phyloP scores from a whole-genome alignment of 2,888 invertebrate genomes.

The Crepidodera aurea region DNA sequence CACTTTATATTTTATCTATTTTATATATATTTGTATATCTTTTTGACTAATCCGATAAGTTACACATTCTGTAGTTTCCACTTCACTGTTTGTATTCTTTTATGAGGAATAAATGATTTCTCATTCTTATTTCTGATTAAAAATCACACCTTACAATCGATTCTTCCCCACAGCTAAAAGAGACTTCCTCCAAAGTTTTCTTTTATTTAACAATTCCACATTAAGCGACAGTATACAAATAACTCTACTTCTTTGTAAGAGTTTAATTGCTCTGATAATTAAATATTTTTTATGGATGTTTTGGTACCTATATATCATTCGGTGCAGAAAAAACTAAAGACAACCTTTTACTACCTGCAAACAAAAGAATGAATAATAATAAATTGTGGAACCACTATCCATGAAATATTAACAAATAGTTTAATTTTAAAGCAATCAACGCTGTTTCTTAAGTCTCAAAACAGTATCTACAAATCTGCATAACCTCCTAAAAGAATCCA shows the following conservation, averaged over 20 bases:
- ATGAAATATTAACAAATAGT: slow-evolving; percentile 50
- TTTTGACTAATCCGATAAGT: too few species aligned
- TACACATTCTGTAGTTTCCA: too few species aligned
- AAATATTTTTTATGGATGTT: not conserved
- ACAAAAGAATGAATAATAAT: slow-evolving; percentile 32
- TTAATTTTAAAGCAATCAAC: slow-evolving; percentile 42
- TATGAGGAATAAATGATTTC: too few species aligned
- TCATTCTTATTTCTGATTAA: too few species aligned
- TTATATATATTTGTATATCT: too few species aligned
- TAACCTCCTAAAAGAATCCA: slow-evolving; percentile 53
- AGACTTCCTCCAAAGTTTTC: too few species aligned
- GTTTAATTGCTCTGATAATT: not conserved
- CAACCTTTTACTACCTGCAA: slow-evolving; percentile 31
- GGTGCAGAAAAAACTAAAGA: slow-evolving; percentile 34
- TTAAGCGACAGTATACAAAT: too few species aligned
- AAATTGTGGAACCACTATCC: slow-evolving; percentile 39
- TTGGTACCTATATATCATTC: not conserved
- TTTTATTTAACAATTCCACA: too few species aligned
- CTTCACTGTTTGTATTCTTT: too few species aligned
- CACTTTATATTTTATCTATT: too few species aligned
- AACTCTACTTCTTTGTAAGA: not conserved
- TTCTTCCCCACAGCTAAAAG: too few species aligned
- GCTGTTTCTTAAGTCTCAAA: slow-evolving; percentile 46
- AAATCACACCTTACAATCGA: too few species aligned
- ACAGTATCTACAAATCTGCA: slow-evolving; percentile 47